Base-by-base conservation (phyloP, 2,113 vertebrate species). In the Cheirogaleus medius region DNA sequence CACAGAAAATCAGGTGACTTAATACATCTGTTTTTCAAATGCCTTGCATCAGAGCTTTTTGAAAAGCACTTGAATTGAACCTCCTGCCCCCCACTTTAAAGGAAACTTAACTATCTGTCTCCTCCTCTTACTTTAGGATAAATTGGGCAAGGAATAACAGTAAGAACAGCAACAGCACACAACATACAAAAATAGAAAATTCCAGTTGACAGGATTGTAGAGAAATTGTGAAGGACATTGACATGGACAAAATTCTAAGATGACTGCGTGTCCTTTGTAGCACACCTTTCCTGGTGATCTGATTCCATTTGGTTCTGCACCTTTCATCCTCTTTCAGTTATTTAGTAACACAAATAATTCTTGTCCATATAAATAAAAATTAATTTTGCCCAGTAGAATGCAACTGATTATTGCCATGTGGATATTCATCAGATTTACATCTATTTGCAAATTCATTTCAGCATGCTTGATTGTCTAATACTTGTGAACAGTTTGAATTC, bases 41-140 rank as follows among this genome's bases (percentile, higher is more conserved):
- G 12, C 12, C 25, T 76, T 81, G 37, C 56, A 95, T 25, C 39
- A 82, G 71, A 73, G 56, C 8, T 37, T 71, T 97, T 95, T 87
- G 94, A 77, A 96, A 94, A 96, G 76, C n/a, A 95, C 77, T 60
- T 93, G 60, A 94, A 78, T 96, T 1, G 6, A 97, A 68, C 91
- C 52, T 17, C 17, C 52, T 18, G 17, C 52, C 52, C 4, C 17
- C 52, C 15, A 64, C 86, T 80, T 98, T 97, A 95, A 94, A 95
- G 44, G 52, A 82, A 52, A 32, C 20, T 44, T 47, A 37, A 15
- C 23, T 15, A 9, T 37, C 5, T 95, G 83, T 97, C 39, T 85
- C 29, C 34, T 96, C 66, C 37, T 90, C 47, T 98, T 93, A 15
- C 32, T 92, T 96, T 73, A 90, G 52, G 0, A 8, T 44, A n/a